Evolutionary conservation across 2,797 vertebrate genomes (phyloP), one percentile per base, ranked within the genome.

Genomic region (Sarcoramphus papa): DNA sequence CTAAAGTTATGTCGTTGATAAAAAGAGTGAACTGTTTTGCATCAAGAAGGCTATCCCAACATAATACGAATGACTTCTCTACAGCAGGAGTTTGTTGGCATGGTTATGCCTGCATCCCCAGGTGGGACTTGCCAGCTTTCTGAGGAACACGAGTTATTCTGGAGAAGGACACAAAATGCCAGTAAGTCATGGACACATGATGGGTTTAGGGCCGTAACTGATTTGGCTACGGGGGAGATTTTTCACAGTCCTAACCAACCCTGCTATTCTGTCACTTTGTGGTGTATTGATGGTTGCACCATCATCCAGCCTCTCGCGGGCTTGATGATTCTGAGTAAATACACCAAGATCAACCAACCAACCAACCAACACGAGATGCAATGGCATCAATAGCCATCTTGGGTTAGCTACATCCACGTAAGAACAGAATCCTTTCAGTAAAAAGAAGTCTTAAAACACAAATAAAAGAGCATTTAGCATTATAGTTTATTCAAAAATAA

Each of bases 41-140:
- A 67, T 22, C 24, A 56, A 16, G 57, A 64, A 50, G 9, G 9
- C 19, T 31, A 35, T 30, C 22, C 43, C 75, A 72, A 2, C 2
- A 1, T 10, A 40, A 51, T 3, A 17, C 0, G 1, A 43, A n/a
- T 8, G 4, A 30, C 31, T 78, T 28, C 15, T 60, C 22, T 7
- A 28, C 16, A 47, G 45, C 21, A 51, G 20, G 21, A 74, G 13
- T 33, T n/a, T 47, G 43, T 25, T 70, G 27, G 30, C 18, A 6
- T 14, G n/a, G 31, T n/a, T 48, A 33, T 16, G 5, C 14, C 45
- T 40, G 15, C 21, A 15, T 12, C 6, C 28, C 17, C 50, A 37
- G 31, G 12, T 23, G 9, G 24, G 17, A 65, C 31, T 31, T 63
- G 24, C 9, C 30, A 51, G 18, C 33, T 21, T 48, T n/a, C 28